Base-by-base conservation (phyloP, 2,113 vertebrate species). In the Lagopus muta region DNA sequence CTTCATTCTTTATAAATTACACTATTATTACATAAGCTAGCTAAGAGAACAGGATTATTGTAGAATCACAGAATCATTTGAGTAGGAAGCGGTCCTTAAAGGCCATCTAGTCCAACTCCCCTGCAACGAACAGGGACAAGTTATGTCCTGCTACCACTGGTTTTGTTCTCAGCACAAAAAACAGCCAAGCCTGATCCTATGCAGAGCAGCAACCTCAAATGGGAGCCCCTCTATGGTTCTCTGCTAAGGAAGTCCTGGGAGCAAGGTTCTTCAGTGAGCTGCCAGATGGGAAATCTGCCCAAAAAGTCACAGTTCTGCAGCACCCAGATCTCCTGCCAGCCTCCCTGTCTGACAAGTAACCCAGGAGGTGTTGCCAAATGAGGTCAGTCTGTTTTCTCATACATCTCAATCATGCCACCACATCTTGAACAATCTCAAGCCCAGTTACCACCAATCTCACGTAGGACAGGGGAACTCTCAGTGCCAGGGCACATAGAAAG, bases 391-490 rank as follows among this genome's bases (percentile, higher is more conserved):
- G 14, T 5, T 21, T 72, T 72, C 43, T 77, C 54, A 10, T 16
- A 38, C 36, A 4, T 2, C 21, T 24, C 47, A 6, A 6, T n/a
- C 60, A 24, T n/a, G 9, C 14, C 8, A 30, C 60, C 42, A 13
- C 21, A 62, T 5, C 24, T 30, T 58, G 17, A 80, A n/a, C 16
- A 81, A 34, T 18, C 11, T 32, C 19, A 3, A 42, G 66, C 28
- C n/a, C 1, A 0, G 28, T 36, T 34, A 27, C 8, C n/a, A 72
- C 21, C 25, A 28, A 28, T 36, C 42, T 34, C 45, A 38, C 15
- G 13, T 0, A 1, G 40, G 22, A 40, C 1, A 1, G 8, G 13
- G 16, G 13, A 87, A 18, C 28, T 47, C 2, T 0, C 32, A 61
- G 21, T 40, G 20, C 91, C 43, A 36, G 6, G 18, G 8, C 50